These are phyloP conservation scores for Petromus typicus DNA, from an alignment of 2,113 vertebrate species.

Conservation along the genomic window DNA sequence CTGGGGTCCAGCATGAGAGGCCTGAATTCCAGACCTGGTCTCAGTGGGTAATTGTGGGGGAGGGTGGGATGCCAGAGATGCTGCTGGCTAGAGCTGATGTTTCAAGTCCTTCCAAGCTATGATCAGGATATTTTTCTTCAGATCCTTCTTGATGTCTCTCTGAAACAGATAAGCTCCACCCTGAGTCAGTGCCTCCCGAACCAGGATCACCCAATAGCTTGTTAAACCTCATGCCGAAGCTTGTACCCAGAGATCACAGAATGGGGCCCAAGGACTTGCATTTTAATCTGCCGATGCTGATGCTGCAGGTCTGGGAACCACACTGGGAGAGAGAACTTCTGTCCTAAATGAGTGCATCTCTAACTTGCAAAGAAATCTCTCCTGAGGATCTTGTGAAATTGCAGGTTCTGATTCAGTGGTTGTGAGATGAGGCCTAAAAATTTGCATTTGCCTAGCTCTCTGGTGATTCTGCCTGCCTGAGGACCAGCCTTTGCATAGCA, in stretches of 20 bases:
- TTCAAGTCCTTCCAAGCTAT: not conserved
- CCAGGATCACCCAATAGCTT: not conserved
- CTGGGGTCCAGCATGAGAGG: too few species aligned
- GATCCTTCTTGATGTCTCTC: not conserved
- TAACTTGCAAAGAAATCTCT: not conserved
- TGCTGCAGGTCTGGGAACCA: not conserved
- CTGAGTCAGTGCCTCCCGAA: not conserved
- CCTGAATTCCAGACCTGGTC: not conserved
- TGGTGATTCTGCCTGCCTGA: rapidly evolving
- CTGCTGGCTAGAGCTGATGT: not conserved
- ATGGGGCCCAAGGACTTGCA: not conserved
- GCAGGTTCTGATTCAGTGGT: not conserved
- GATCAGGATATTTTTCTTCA: not conserved
- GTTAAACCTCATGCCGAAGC: not conserved
- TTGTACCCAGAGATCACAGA: not conserved
- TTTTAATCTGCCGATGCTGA: not conserved
- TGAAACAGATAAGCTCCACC: not conserved
- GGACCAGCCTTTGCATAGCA: not conserved
- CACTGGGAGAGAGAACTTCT: not conserved
- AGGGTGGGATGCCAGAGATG: not conserved
- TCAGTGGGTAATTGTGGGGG: not conserved
- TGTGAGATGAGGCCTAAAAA: not conserved
- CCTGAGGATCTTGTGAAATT: not conserved
- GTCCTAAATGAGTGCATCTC: not conserved
- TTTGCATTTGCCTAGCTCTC: not conserved